Percentiles rank a stretch among this genome's conserved stretches.
Conservation (phyloP, 2,113 vertebrate species). For the Psilopogon haemacephalus region DNA sequence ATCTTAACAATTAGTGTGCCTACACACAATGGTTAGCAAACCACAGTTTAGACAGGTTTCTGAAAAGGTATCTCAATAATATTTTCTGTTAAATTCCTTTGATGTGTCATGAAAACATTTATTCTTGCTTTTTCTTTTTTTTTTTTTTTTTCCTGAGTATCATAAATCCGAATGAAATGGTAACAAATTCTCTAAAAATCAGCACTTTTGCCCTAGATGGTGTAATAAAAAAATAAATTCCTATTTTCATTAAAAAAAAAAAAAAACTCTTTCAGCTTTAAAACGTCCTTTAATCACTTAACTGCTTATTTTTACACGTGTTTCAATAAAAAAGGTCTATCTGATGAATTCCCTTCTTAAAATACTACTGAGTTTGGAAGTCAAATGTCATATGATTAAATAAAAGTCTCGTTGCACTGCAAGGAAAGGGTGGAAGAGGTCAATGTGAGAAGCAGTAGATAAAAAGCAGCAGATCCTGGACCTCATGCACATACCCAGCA, state of each 20-base stretch:
- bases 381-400: slow-evolving; percentile 57
- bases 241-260: slow-evolving; percentile 65
- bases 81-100: background rate
- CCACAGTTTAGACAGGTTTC: background rate
- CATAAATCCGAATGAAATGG: slow-evolving; percentile 25
- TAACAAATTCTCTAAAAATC: background rate
- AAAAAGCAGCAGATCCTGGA: slow-evolving; percentile 10
- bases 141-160: background rate
- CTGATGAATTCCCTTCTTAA: slow-evolving; percentile 69
- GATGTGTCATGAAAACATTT: background rate
- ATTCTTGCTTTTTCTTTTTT: background rate
- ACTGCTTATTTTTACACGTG: slow-evolving; percentile 72
- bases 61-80: background rate
- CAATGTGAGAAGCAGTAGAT: slow-evolving; percentile 24
- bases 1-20: background rate
- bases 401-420: slow-evolving; percentile 60
- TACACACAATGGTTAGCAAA: background rate
- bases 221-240: slow-evolving; percentile 59
- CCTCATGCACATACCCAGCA: background rate
- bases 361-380: slow-evolving; percentile 62
- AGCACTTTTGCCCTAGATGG: slow-evolving; percentile 15
- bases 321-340: slow-evolving; percentile 60
- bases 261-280: slow-evolving; percentile 28
- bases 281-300: slow-evolving; percentile 69
- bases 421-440: background rate